phyloP scores from a whole-genome alignment of 2,113 vertebrate species.

The Gnathonemus echidnorhynchus region DNA sequence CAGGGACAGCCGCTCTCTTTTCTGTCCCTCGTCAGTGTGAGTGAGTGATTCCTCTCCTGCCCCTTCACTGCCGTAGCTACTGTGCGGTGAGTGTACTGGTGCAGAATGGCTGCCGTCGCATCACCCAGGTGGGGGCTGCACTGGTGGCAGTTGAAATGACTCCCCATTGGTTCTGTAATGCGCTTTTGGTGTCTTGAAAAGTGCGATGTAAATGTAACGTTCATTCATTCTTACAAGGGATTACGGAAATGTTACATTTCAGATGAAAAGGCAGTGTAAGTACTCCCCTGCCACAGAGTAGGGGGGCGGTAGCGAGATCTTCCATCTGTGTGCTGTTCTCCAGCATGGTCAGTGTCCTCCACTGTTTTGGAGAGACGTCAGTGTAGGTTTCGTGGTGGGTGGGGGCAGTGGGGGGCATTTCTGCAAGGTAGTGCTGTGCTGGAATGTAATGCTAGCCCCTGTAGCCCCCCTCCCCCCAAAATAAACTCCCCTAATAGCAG shows the following conservation, averaged over 20 bases:
- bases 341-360: not conserved
- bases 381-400: slow-evolving; percentile 26
- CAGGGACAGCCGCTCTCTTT: not conserved
- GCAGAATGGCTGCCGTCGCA: not conserved
- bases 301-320: slow-evolving; percentile 8
- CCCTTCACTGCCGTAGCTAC: not conserved
- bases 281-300: not conserved
- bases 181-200: not conserved
- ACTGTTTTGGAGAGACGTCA: slow-evolving; percentile 28
- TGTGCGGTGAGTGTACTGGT: not conserved
- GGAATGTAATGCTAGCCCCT: slow-evolving; percentile 52
- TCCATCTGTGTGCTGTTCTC: not conserved
- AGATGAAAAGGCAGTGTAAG: not conserved
- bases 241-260: not conserved
- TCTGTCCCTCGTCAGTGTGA: not conserved
- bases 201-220: not conserved
- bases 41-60: not conserved
- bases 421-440: slow-evolving; percentile 38
- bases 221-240: not conserved
- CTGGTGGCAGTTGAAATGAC: not conserved
- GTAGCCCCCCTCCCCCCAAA: slow-evolving; percentile 47
- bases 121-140: not conserved
- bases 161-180: not conserved
- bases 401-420: slow-evolving; percentile 20
- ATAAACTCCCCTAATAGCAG: slow-evolving; percentile 45